Conservation (phyloP, 2,888 invertebrate species). For the Digitonthophagus gazella region DNA sequence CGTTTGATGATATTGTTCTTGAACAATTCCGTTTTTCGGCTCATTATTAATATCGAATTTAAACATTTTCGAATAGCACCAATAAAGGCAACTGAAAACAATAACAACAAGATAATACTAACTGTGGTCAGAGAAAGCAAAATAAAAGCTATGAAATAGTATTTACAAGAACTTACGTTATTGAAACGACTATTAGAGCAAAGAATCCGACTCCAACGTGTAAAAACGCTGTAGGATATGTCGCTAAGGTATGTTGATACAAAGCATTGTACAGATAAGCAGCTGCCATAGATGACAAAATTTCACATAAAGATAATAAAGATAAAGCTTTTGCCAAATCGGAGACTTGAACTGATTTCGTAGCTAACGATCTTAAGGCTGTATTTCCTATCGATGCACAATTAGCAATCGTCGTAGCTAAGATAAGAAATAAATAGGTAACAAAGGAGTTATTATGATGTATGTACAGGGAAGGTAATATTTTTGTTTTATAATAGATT, state of each 20-base stretch:
- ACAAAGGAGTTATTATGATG: not conserved
- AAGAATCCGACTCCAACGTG: slow-evolving; percentile 50
- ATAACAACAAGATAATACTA: not conserved
- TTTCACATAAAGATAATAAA: slow-evolving; percentile 61
- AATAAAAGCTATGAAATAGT: not conserved
- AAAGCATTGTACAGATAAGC: slow-evolving; percentile 57
- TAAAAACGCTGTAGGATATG: slow-evolving; percentile 59
- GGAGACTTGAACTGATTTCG: slow-evolving; percentile 47
- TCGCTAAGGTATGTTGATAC: slow-evolving; percentile 54
- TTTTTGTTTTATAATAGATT: too few relatives aligned
- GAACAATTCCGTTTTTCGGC: not conserved
- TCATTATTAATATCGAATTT: not conserved
- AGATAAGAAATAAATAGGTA: too few relatives aligned
- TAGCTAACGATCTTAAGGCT: slow-evolving; percentile 46
- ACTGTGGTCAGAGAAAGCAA: not conserved
- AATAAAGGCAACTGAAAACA: slow-evolving; percentile 1
- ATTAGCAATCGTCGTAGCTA: slow-evolving; percentile 42
- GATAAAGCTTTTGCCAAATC: slow-evolving; percentile 53
- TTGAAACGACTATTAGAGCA: slow-evolving; percentile 24
- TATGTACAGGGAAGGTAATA: too few relatives aligned
- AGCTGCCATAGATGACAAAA: slow-evolving; percentile 57
- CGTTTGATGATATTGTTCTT: slow-evolving; percentile 1
- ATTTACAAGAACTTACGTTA: slow-evolving; percentile 27
- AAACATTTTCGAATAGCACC: not conserved
- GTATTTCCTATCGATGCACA: slow-evolving; percentile 45